These are phyloP conservation scores for Bufotes viridis DNA, from an alignment of 2,797 vertebrate genomes.

Conservation along the genomic window DNA sequence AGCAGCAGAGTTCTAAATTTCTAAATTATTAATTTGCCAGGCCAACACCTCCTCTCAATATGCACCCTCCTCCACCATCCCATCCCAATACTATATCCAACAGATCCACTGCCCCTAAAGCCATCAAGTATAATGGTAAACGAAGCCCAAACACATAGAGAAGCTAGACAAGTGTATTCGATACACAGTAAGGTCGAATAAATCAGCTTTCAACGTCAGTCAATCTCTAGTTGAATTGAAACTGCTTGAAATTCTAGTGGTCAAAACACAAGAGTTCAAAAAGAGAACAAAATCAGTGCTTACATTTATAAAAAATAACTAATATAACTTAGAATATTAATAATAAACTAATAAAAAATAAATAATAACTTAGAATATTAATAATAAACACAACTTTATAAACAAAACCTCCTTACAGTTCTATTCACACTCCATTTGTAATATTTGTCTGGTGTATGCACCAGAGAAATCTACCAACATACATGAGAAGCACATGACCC, in stretches of 20 bases:
- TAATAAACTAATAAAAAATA: not conserved
- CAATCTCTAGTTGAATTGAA: slow-evolving; percentile 13
- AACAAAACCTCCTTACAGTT: not conserved
- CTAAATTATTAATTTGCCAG: slow-evolving; percentile 53
- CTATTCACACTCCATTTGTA: not conserved
- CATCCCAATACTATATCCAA: slow-evolving; percentile 36
- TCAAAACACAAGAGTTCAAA: not conserved
- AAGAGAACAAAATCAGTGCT: not conserved
- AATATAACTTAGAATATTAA: not conserved
- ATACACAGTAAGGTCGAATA: slow-evolving; percentile 36
- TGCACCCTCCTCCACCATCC: slow-evolving; percentile 26
- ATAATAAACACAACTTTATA: not conserved
- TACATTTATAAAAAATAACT: not conserved
- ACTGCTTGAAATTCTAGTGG: slow-evolving; percentile 27
- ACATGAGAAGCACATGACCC: not conserved
- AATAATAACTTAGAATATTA: not conserved
- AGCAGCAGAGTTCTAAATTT: slow-evolving; percentile 25
- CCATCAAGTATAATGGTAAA: slow-evolving; percentile 50
- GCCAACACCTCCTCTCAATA: slow-evolving; percentile 13
- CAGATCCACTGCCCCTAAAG: slow-evolving; percentile 28
- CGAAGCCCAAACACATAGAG: slow-evolving; percentile 26
- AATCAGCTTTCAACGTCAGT: slow-evolving; percentile 34
- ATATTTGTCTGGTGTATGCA: not conserved
- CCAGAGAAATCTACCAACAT: not conserved
- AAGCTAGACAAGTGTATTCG: slow-evolving; percentile 49